Evolutionary conservation across 1,140 invertebrate species (phyloP).

Genomic region (Caenorhabditis briggsae): DNA sequence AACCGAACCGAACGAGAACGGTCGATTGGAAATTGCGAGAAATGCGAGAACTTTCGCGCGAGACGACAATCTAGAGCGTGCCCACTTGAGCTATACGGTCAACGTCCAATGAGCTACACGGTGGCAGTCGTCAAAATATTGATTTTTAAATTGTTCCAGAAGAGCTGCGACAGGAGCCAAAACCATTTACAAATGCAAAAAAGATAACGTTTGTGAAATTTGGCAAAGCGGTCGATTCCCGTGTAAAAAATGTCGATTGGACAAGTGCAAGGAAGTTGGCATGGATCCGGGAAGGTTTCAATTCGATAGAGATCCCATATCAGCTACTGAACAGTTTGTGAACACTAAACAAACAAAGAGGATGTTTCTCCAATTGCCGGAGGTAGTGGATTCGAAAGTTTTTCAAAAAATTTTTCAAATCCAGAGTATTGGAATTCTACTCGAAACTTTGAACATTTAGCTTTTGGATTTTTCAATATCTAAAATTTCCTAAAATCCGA

Average conservation of each 20-base stretch:
- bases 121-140: too few relatives aligned
- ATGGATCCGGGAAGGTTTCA: constrained; percentile 48
- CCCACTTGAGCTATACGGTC: too few relatives aligned
- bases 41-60: too few relatives aligned
- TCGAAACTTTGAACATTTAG: too few relatives aligned
- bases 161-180: not conserved
- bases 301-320: constrained; percentile 36
- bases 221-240: constrained; percentile 5
- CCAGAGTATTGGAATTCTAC: too few relatives aligned
- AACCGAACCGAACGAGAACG: too few relatives aligned
- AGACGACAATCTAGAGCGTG: too few relatives aligned
- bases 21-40: too few relatives aligned
- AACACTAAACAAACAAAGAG: not conserved
- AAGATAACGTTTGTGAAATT: not conserved
- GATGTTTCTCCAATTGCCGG: not conserved
- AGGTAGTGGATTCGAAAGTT: not conserved
- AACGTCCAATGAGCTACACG: not conserved
- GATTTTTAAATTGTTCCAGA: constrained; percentile 13
- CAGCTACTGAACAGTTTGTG: not conserved
- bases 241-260: constrained; percentile 48
- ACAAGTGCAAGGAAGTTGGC: constrained; percentile 22
- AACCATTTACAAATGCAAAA: constrained; percentile 38
- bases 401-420: not conserved
- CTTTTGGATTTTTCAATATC: too few relatives aligned
- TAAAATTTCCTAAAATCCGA: too few relatives aligned